Conservation (phyloP, 2,113 vertebrate genomes). For the Hirundichthys speculiger region DNA sequence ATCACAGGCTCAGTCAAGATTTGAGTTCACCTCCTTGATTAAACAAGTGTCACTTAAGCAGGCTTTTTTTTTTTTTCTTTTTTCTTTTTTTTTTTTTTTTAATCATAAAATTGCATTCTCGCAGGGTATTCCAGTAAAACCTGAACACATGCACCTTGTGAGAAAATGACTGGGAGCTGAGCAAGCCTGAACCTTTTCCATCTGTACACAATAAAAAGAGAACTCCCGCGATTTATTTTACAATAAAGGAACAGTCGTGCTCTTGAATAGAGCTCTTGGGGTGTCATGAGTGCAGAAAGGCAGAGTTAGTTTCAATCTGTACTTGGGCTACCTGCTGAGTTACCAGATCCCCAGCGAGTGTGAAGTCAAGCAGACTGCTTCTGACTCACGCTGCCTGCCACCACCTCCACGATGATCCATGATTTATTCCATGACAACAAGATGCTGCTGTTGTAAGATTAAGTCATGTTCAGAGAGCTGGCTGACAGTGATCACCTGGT, state of each 20-base stretch:
- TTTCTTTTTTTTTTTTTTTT: slow-evolving; percentile 6
- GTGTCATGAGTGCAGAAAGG: slow-evolving; percentile 59
- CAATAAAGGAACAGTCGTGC: slow-evolving; percentile 65
- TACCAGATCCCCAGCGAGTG: slow-evolving; percentile 77
- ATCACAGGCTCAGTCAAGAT: slow-evolving; percentile 21
- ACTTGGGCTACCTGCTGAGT: slow-evolving; percentile 79
- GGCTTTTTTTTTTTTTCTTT: not conserved
- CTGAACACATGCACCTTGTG: slow-evolving; percentile 34
- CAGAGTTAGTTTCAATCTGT: slow-evolving; percentile 74
- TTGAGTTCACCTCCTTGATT: slow-evolving; percentile 10
- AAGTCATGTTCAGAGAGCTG: slow-evolving; percentile 33
- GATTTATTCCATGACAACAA: slow-evolving; percentile 64
- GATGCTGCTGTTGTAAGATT: slow-evolving; percentile 37
- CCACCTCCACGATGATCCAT: slow-evolving; percentile 64
- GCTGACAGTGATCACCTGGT: slow-evolving; percentile 44
- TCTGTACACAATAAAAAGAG: slow-evolving; percentile 59
- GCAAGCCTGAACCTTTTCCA: slow-evolving; percentile 43
- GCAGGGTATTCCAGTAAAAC: slow-evolving; percentile 36
- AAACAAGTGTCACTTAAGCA: slow-evolving; percentile 27
- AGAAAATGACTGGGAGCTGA: slow-evolving; percentile 45
- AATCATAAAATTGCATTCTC: slow-evolving; percentile 11
- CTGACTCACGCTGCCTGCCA: slow-evolving; percentile 71
- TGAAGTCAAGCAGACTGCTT: slow-evolving; percentile 76
- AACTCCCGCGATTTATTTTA: slow-evolving; percentile 52
- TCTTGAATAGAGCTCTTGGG: slow-evolving; percentile 59